Percentiles rank a stretch among this genome's conserved stretches.
These are phyloP conservation scores for Selene dorsalis DNA, from an alignment of 2,797 vertebrate species.

Conservation along the genomic window DNA sequence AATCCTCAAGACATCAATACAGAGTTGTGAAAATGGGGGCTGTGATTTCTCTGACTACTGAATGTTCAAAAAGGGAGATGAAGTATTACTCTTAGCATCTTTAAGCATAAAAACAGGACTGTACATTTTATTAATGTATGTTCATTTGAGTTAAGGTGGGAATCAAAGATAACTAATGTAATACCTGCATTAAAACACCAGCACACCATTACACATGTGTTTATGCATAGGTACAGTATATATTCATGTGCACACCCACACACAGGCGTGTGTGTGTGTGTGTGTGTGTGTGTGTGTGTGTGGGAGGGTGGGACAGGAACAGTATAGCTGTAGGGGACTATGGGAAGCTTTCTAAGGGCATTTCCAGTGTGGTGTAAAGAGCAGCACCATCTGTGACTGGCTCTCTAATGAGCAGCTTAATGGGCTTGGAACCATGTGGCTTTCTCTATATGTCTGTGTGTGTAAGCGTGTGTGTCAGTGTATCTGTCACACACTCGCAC, in stretches of 20 bases:
- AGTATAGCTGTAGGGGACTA: slow-evolving; percentile 61
- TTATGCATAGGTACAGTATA: not conserved
- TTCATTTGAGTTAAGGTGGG: not conserved
- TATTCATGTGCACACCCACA: slow-evolving; percentile 18
- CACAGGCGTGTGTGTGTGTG: not conserved
- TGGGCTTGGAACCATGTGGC: slow-evolving; percentile 71
- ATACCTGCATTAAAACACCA: not conserved
- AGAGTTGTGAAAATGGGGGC: no score
- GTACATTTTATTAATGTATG: not conserved
- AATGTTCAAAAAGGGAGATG: not conserved
- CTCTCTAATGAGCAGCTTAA: slow-evolving; percentile 79
- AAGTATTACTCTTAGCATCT: not conserved
- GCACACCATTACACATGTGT: not conserved
- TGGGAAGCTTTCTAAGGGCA: slow-evolving; percentile 59
- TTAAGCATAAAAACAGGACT: not conserved
- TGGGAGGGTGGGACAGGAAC: slow-evolving; percentile 28
- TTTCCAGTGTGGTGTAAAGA: slow-evolving; percentile 70
- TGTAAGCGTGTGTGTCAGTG: not conserved
- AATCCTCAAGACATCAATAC: no score
- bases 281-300: slow-evolving; percentile 40
- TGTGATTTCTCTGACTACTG: not conserved
- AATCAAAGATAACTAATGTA: not conserved
- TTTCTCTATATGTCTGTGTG: slow-evolving; percentile 51
- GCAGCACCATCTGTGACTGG: slow-evolving; percentile 77
- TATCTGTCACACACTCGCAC: slow-evolving; percentile 9